Base-by-base conservation (phyloP, 2,797 vertebrate species). In the Myripristis murdjan region DNA sequence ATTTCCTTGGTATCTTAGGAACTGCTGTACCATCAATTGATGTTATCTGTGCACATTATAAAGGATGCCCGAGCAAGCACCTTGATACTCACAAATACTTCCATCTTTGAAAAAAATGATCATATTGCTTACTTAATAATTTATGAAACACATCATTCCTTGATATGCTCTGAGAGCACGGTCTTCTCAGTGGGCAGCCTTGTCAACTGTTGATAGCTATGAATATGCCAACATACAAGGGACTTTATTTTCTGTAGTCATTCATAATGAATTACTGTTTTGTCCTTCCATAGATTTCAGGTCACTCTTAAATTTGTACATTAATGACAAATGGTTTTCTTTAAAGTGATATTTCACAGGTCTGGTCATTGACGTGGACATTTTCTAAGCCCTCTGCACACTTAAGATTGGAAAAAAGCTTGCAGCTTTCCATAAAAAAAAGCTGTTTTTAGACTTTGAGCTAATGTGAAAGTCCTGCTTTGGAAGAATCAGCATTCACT, bases 191-290 rank as follows among this genome's bases (percentile, higher is more conserved):
- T 75, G 71, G 77, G 55, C 74, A 81, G 68, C 65, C 75, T 79
- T 85, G 75, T 85, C 77, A 82, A 47, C 76, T 84, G 85, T 82
- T 89, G 81, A 85, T 86, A 46, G 73, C 70, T 73, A 47, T 74
- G 72, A 82, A 67, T 61, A 64, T 84, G 67, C 46, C 58, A 69
- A 48, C 53, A 37, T 41, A 5, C 35, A 23, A 18, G 59, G 43
- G 49, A 43, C 11, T 24, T 7, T 15, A 9, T 18, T 51, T 15
- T 24, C 26, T 41, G 59, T 57, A 60, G 53, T 41, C 43, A 41
- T 70, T 57, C 48, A 72, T 79, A 71, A 77, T 74, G 58, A 73
- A 75, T 56, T 46, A 71, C 53, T 73, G 61, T 53, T 33, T 54
- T 74, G 53, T 63, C 74, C 56, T 28, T 37, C 28, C 60, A 49